phyloP scores from a whole-genome alignment of 2,797 vertebrate species.

The Pangasius larnaudii region DNA sequence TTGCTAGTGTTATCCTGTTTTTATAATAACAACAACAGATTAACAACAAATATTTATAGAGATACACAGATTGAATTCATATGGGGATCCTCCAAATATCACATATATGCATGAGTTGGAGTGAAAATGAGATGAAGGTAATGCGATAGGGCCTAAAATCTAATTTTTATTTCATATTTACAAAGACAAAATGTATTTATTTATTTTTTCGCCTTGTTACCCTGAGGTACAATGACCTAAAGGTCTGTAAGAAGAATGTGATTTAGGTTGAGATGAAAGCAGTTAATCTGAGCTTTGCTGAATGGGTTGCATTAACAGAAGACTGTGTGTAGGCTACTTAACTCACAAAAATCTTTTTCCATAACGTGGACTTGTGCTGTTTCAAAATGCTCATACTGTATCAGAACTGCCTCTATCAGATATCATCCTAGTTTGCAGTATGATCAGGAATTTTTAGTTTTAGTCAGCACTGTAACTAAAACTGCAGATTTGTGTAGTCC shows the following conservation, averaged over 20 bases:
- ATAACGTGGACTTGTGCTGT: background rate
- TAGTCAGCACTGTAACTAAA: background rate
- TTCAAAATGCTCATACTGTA: background rate
- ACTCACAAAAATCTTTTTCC: background rate
- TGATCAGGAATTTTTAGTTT: background rate
- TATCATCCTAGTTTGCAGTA: background rate
- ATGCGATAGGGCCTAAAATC: background rate
- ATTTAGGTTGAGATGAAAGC: background rate
- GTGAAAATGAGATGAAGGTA: background rate
- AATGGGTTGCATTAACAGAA: background rate
- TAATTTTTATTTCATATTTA: background rate
- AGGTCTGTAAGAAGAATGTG: background rate
- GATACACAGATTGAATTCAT: background rate
- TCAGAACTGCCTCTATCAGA: background rate
- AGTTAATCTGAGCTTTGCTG: background rate
- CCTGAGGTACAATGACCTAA: background rate
- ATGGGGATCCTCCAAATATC: background rate
- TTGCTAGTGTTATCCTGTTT: background rate
- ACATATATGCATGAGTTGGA: background rate
- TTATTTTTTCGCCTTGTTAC: background rate
- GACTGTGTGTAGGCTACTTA: background rate
- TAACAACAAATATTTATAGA: background rate
- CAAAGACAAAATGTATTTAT: too few species aligned
- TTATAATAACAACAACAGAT: background rate
- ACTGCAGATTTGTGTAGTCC: background rate